Evolutionary conservation across 2,888 invertebrate genomes (phyloP).

Genomic region (Amphipoea oculea): DNA sequence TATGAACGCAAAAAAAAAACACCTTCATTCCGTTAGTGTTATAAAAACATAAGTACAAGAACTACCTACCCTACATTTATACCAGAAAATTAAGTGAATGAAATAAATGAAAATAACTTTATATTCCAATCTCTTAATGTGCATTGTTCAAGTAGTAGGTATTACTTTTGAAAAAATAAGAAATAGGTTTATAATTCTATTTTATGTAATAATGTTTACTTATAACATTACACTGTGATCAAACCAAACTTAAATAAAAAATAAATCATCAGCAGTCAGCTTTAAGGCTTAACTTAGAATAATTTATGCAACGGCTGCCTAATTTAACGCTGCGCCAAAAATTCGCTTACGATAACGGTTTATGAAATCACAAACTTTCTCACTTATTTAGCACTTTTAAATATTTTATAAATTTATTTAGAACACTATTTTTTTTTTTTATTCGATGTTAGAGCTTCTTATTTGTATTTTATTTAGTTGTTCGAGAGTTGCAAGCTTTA

Average conservation of each 20-base stretch:
- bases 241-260: constrained; percentile 24
- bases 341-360: constrained; percentile 52
- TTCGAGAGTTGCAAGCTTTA: constrained; percentile 65
- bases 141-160: background rate
- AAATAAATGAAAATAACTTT: background rate
- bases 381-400: constrained; percentile 58
- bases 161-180: background rate
- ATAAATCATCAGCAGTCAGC: constrained; percentile 27
- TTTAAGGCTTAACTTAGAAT: constrained; percentile 57
- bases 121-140: background rate
- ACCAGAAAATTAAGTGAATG: background rate
- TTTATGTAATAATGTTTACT: background rate
- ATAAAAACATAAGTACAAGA: background rate
- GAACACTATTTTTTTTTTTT: constrained; percentile 38
- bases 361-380: constrained; percentile 65
- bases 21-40: background rate
- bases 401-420: constrained; percentile 23
- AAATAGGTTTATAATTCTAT: background rate
- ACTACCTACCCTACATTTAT: background rate
- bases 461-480: constrained; percentile 59
- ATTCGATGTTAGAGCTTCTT: constrained; percentile 9
- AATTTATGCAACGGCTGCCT: constrained; percentile 67
- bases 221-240: background rate
- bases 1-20: background rate
- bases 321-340: constrained; percentile 63